phyloP scores from a whole-genome alignment of 2,888 invertebrate genomes.

The Noctua comes region DNA sequence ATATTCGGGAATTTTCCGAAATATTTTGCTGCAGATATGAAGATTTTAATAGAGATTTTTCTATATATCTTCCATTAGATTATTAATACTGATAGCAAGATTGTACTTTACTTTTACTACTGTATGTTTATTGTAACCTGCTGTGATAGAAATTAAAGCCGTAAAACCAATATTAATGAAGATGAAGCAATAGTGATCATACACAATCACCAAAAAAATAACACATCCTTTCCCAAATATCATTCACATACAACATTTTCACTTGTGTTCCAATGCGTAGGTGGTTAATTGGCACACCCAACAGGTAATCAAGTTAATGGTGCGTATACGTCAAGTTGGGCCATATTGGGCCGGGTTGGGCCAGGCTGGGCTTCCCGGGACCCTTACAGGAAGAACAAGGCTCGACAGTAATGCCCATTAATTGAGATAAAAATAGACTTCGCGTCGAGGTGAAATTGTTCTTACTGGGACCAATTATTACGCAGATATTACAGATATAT shows the following conservation, averaged over 20 bases:
- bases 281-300: conserved; percentile 53
- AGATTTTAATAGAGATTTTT: neutral
- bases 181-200: neutral
- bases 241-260: neutral
- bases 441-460: conserved; percentile 1
- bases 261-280: conserved; percentile 15
- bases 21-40: neutral
- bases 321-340: conserved; percentile 41
- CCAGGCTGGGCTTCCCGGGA: conserved; percentile 20
- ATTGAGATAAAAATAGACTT: conserved; percentile 45
- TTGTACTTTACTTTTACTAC: neutral
- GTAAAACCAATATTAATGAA: neutral
- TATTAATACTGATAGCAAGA: neutral
- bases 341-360: conserved; percentile 11
- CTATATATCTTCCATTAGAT: neutral
- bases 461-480: conserved; percentile 12
- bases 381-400: conserved; percentile 28
- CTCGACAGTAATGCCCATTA: conserved; percentile 46
- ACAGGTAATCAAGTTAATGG: conserved; percentile 62
- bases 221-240: neutral
- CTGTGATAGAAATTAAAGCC: neutral
- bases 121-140: neutral
- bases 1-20: conserved; percentile 20
- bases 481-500: neutral
- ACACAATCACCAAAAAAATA: neutral